These are phyloP conservation scores for Cephus sareptanus DNA, from an alignment of 2,888 invertebrate genomes.

Conservation along the genomic window DNA sequence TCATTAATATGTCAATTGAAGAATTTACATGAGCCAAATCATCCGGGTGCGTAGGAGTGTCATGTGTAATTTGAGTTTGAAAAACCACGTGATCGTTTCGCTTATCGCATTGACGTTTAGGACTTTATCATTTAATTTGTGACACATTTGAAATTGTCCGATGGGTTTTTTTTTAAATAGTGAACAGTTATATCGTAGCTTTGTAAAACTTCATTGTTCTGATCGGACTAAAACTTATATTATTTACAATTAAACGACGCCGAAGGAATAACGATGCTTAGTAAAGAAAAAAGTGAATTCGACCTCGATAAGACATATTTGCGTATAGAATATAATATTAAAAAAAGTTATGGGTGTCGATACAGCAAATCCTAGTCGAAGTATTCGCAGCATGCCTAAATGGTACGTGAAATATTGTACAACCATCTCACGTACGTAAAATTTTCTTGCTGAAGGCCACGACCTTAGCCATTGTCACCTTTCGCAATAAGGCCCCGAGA, in stretches of 20 bases:
- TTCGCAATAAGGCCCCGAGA: conserved; percentile 1
- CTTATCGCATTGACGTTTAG: neutral
- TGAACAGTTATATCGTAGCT: too few relatives aligned
- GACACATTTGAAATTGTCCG: neutral
- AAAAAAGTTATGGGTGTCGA: neutral
- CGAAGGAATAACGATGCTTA: neutral
- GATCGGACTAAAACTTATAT: too few relatives aligned
- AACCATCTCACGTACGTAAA: neutral
- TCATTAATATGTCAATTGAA: neutral
- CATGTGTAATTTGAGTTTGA: neutral
- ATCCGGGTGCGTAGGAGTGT: neutral
- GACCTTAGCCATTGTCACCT: conserved; percentile 7
- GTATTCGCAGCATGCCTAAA: neutral
- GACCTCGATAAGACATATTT: neutral
- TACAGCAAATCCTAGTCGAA: neutral
- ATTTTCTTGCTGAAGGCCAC: neutral
- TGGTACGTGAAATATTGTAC: neutral
- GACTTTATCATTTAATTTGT: neutral
- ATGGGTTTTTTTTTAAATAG: too few relatives aligned
- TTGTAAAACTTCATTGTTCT: too few relatives aligned
- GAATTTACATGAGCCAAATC: neutral
- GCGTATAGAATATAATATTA: neutral
- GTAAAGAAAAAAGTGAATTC: neutral
- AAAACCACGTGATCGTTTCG: neutral
- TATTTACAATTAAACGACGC: neutral